Evolutionary conservation across 2,797 vertebrate genomes (phyloP).

Genomic region (Pangasius sanitwongsei): DNA sequence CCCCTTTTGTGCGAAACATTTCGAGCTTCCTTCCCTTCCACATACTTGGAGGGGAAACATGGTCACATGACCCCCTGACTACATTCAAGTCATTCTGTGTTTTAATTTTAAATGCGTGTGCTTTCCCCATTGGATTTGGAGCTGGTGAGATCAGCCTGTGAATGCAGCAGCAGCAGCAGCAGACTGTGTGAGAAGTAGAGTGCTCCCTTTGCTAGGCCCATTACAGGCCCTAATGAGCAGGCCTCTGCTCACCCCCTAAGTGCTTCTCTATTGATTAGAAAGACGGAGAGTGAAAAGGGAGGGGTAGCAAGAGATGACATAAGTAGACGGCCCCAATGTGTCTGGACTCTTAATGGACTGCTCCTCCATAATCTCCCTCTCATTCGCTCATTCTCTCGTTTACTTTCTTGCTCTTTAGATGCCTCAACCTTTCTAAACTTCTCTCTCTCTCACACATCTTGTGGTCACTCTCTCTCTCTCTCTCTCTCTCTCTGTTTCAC

Average conservation of each 20-base stretch:
- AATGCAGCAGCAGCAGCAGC: conserved; percentile 10
- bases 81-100: background rate
- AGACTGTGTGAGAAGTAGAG: conserved; percentile 11
- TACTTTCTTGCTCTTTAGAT: conserved; percentile 20
- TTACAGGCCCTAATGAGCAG: conserved; percentile 56
- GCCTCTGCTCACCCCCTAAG: conserved; percentile 49
- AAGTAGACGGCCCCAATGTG: conserved; percentile 57
- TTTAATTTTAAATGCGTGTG: background rate
- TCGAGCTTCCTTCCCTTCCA: background rate
- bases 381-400: conserved; percentile 29
- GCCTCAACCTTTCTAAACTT: background rate
- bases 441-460: background rate
- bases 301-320: conserved; percentile 54
- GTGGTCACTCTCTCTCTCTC: too few relatives aligned
- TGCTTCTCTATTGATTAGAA: conserved; percentile 60
- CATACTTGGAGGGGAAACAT: background rate
- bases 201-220: conserved; percentile 40
- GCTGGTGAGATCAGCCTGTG: background rate
- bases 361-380: conserved; percentile 44
- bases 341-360: conserved; percentile 59
- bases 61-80: background rate
- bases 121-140: background rate
- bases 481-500: background rate
- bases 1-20: background rate
- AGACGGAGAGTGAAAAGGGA: conserved; percentile 27